Evolutionary conservation across 30 jellyfish, hydroid and myxozoan genomes (phyloP), one percentile per base, ranked within the genome.

Genomic region (Turritopsis dohrnii): DNA sequence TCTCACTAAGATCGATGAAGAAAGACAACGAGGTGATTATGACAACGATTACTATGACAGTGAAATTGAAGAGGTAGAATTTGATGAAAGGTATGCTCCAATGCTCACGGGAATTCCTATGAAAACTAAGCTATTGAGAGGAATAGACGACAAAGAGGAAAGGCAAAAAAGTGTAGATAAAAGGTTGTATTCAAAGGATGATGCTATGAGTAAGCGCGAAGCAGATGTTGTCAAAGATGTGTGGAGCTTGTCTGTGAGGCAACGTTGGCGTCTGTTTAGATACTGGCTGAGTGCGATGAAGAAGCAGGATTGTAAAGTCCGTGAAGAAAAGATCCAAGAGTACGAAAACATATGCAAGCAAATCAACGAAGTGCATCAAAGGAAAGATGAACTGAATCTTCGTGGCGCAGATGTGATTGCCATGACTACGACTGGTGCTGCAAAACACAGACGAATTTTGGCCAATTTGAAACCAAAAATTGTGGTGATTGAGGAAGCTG

Each of bases 361-460:
- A 19, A 24, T 90, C 16, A 54, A 74, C 20, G 97, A 90, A 65
- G 83, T 90, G 22, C 69, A 71, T 24, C 80, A 30, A 23, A 26
- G 72, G 66, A 84, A 82, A 29, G 97, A 90, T 29, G 92, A 85
- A 60, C 22, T 28, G 24, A 28, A 71, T 23, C 26, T 91, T 66
- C 65, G 79, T 16, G 74, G 77, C 0, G 79, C 84, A 53, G 80
- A 73, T 41, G 87, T 91, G 1, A 88, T 92, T 81, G 96, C 92
- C 72, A 84, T 92, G 96, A 92, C 98, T 21, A 88, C 95, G 8
- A 84, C 96, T 0, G 72, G 95, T 53, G 98, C 95, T 20, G 98
- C 98, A 17, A 84, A 79, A 27, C 76, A 84, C 28, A 81, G 72
- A 26, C 54, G 80, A 8, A 52, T 71, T 18, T 81, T 92, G 71